A percentile compares a stretch with the other conserved stretches of the same genome.
Conservation (phyloP, 2,113 vertebrate genomes). For the Piaya cayana region DNA sequence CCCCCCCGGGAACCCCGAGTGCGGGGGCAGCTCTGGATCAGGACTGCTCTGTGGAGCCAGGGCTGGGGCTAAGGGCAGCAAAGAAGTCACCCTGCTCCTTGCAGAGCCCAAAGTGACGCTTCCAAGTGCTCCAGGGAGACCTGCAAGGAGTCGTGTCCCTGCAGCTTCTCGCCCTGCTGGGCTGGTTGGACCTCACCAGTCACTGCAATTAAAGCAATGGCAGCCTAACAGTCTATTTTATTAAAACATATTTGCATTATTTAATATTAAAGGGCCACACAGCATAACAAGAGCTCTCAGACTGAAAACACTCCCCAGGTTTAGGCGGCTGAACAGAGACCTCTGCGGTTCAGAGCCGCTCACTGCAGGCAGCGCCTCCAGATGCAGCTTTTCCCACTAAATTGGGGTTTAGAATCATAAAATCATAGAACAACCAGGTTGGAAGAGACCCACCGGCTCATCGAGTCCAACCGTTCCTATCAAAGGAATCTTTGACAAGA, state of each 20-base stretch:
- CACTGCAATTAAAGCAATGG: background rate
- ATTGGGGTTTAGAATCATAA: no score
- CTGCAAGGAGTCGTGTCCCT: background rate
- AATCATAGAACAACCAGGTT: no score
- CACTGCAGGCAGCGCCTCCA: background rate
- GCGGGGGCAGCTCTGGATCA: accelerated
- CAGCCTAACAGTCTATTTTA: no score
- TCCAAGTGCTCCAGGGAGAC: background rate
- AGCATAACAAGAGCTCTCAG: background rate
- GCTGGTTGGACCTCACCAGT: accelerated
- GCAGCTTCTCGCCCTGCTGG: accelerated
- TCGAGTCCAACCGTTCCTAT: no score
- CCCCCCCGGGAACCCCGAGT: background rate
- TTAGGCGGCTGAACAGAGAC: background rate
- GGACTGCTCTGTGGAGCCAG: background rate
- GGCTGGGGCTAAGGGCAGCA: background rate
- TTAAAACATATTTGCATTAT: background rate
- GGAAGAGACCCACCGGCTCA: no score
- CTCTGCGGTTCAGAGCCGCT: background rate
- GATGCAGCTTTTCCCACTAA: accelerated
- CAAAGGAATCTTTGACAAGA: no score
- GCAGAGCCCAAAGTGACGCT: background rate
- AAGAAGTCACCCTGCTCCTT: background rate
- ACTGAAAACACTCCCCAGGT: background rate
- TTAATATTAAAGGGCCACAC: background rate